Evolutionary conservation across 2,113 vertebrate genomes (phyloP).

Genomic region (rat (Rattus norvegicus)): DNA sequence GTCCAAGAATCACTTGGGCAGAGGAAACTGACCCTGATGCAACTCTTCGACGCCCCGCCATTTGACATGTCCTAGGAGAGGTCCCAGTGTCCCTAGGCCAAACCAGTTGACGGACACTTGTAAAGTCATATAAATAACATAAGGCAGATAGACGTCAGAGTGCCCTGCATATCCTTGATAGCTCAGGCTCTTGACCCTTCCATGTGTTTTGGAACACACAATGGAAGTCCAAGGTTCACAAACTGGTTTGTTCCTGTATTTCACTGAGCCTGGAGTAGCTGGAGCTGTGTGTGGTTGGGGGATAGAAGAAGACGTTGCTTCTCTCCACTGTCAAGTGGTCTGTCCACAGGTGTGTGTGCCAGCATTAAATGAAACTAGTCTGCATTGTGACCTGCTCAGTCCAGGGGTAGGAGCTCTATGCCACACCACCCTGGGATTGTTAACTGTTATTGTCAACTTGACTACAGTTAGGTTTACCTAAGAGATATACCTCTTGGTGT

Average conservation of each 20-base stretch:
- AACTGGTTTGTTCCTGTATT: no score
- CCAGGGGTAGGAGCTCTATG: neutral
- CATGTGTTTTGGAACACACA: neutral
- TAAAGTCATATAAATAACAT: neutral
- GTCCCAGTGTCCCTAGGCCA: neutral
- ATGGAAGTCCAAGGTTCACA: neutral
- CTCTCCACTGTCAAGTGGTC: neutral
- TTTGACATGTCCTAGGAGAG: neutral
- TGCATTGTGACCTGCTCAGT: neutral
- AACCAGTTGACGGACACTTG: no score
- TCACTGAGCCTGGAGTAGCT: neutral
- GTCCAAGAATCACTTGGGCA: neutral
- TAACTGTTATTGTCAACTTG: neutral
- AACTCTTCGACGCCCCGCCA: neutral
- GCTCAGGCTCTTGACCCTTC: accelerated
- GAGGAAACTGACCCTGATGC: neutral
- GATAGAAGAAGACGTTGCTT: neutral
- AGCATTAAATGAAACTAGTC: neutral
- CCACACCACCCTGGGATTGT: neutral
- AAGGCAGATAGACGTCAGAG: neutral
- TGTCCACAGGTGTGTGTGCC: neutral
- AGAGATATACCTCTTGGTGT: neutral
- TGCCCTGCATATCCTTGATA: accelerated
- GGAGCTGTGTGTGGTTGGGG: accelerated
- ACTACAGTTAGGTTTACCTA: neutral